Base-by-base conservation (phyloP, 2,797 vertebrate genomes). In the Sebastes itinus region DNA sequence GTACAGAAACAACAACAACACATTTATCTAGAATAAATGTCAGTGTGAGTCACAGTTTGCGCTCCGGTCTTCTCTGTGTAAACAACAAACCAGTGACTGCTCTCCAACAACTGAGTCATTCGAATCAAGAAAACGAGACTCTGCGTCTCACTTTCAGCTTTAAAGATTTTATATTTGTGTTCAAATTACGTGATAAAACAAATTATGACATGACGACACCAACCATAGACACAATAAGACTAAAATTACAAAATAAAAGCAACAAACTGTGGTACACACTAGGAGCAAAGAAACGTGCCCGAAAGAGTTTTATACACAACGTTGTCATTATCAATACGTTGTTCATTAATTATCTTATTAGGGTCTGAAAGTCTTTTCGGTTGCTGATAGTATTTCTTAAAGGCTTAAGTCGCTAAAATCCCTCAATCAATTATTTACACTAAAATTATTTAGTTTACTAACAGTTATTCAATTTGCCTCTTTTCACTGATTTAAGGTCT, bases 61-160 rank as follows among this genome's bases (percentile, higher is more conserved):
- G 11, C 28, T 61, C 60, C 38, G 62, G 11, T n/a, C 38, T 42
- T 42, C n/a, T 62, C 20, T 22, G 30, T 13, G 28, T n/a, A 10
- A 61, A 30, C 59, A n/a, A 20, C 59, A 32, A 61, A 61, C 18
- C 52, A 22, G 52, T 1, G 52, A 11, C 54, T 23, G n/a, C 30
- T 62, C 61, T 63, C 61, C n/a, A 63, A n/a, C 20, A 14, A 9
- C 14, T 13, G n/a, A 63, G 11, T 38, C 32, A 13, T 11, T 11
- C 0, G 18, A 61, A 12, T 11, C 28, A 33, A 3, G 33, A 30
- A 52, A 22, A 27, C 11, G 22, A 18, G 22, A 38, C 4, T 20
- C 16, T 0, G 6, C 5, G 14, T 1, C 0, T 28, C 27, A 8
- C 58, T 20, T 25, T 4, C 32, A 23, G 14, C 9, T 20, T 25